Base-by-base conservation (phyloP, 1,140 invertebrate species). In the Drosophila quadrilineata region DNA sequence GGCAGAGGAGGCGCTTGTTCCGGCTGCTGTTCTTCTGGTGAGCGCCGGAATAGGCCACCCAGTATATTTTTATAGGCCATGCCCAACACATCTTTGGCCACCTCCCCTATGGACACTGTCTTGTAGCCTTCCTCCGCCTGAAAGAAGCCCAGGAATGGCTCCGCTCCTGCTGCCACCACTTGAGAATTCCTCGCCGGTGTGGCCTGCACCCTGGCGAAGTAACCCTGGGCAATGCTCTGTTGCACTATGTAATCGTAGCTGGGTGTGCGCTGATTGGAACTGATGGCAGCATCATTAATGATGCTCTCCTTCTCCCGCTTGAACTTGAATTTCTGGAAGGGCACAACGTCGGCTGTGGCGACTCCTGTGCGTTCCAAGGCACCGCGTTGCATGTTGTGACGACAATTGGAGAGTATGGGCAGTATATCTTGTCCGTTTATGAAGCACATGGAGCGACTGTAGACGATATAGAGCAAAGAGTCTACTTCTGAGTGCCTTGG, bases 141-240 rank as follows among this genome's bases (percentile, higher is more conserved):
- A 90, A 97, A 96, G 90, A 97, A 97, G 8, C 95, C 96, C 66
- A 97, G 75, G 90, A 94, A 98, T 2, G 97, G 97, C 71, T 94
- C 93, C 22, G 93, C 91, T 2, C 97, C 97, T n/a, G 93, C 93
- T 10, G 94, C 94, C 12, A 97, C 82, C 40, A 98, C 94, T 24
- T 97, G 91, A 57, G 93, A 94, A 52, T 94, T 94, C 40, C 96
- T 93, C 6, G 95, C 94, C 0, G 96, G 94, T 65, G 93, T 93
- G 0, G 94, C 93, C 41, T 94, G 92, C 66, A 95, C 95, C 73
- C 92, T 93, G 3, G 79, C 64, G 84, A 88, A 79, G 54, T 82
- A 88, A 1, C 89, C 89, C 4, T 53, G 45, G 0, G 66, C 63
- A 10, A 89, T 63, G 48, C 75, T 86, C 19, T 89, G 80, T 33